Evolutionary conservation across 2,888 invertebrate genomes (phyloP), one percentile per base, ranked within the genome.

Genomic region (Drosophila austrosaltans): DNA sequence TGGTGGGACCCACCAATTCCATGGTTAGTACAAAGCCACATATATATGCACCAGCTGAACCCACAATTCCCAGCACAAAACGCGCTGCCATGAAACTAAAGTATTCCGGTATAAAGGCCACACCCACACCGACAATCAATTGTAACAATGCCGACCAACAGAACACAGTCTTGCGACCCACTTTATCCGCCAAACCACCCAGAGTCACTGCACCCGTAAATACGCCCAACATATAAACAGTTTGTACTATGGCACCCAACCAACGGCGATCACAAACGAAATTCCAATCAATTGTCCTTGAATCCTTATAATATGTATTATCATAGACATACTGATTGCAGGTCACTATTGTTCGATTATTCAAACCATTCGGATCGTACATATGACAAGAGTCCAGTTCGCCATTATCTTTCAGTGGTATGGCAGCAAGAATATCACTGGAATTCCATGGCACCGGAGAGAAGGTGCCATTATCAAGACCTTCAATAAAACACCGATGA

Each of bases 1-100:
- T 96, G 73, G 94, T 95, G 0, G 97, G 93, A 2, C 97, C 97
- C 0, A 97, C 96, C 63, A 97, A 90, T 91, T 97, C 97, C 97
- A 97, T 97, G n/a, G 93, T 93, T n/a, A 94, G 79, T 16, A 94
- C 94, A 81, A 94, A 94, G 48, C 93, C 94, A 28, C 93, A 93
- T 28, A 93, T 92, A 22, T 92, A 92, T 3, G 92, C 91, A 5
- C 97, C 97, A 1, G 97, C 97, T 0, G 97, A 96, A 40, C 97
- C 97, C 82, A 97, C 96, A 68, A 97, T 95, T 30, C 96, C 96
- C 83, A 96, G 95, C 6, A 96, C 89, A 89, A 95, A 97, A 71
- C 96, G 92, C 0, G 96, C 90, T 0, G 93, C 92, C 74, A 96
- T 91, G 86, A 96, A 96, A 0, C 95, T 94, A 92, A 95, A 95